A percentile compares a stretch with the other conserved stretches of the same genome.
Evolutionary conservation across 2,113 vertebrate species (phyloP).

Genomic region (Forbesichthys agassizii): DNA sequence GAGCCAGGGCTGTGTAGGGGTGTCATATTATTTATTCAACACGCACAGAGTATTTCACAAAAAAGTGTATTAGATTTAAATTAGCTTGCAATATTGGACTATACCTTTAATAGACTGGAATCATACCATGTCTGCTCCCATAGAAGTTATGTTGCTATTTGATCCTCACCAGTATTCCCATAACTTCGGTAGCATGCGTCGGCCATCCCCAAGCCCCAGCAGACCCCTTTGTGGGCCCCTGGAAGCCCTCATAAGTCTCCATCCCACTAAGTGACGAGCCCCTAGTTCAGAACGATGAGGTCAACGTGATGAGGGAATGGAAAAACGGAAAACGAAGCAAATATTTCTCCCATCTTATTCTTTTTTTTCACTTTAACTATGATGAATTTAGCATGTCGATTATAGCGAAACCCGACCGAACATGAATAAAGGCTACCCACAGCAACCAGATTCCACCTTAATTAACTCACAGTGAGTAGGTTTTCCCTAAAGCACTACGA

Average conservation of each 20-base stretch:
- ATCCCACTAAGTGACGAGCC: slow-evolving; percentile 20
- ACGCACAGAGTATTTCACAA: no score
- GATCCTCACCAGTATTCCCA: no score
- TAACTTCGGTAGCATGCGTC: not conserved
- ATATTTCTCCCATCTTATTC: slow-evolving; percentile 31
- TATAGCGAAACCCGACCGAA: slow-evolving; percentile 64
- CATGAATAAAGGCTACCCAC: slow-evolving; percentile 50
- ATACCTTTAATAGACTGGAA: no score
- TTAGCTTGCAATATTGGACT: no score
- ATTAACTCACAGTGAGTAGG: slow-evolving; percentile 49
- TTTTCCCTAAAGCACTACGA: slow-evolving; percentile 41
- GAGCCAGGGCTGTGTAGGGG: no score
- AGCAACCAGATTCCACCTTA: slow-evolving; percentile 50
- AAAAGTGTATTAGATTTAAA: no score
- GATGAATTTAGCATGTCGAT: slow-evolving; percentile 71
- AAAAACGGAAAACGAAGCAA: slow-evolving; percentile 59
- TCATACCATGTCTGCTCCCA: no score
- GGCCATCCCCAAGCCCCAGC: slow-evolving; percentile 17
- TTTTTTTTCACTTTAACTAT: slow-evolving; percentile 53
- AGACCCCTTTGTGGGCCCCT: slow-evolving; percentile 40
- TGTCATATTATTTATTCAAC: no score
- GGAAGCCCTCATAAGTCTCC: slow-evolving; percentile 33
- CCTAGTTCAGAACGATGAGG: slow-evolving; percentile 61
- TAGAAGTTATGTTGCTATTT: no score
- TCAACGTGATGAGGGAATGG: slow-evolving; percentile 69